These are phyloP conservation scores for Oxycera nigricornis DNA, from an alignment of 2,888 invertebrate species.

Conservation along the genomic window DNA sequence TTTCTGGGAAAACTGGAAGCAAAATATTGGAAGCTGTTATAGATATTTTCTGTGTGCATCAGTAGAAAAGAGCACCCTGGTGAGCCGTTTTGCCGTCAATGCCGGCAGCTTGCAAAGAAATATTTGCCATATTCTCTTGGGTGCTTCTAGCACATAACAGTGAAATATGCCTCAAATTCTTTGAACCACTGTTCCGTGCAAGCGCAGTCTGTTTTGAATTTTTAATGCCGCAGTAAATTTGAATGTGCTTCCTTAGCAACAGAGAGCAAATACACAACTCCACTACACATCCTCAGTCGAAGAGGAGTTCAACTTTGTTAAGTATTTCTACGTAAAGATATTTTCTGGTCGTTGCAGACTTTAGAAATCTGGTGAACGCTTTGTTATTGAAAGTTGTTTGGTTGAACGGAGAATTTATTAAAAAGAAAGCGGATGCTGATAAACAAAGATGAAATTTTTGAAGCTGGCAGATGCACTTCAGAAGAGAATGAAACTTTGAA, in stretches of 20 bases:
- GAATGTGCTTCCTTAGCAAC: neutral
- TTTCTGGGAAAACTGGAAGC: too few species aligned
- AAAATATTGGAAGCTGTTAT: too few species aligned
- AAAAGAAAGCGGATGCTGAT: too few species aligned
- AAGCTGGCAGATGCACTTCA: too few species aligned
- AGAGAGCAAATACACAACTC: neutral
- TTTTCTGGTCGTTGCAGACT: neutral
- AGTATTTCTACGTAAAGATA: neutral
- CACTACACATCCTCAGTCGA: neutral
- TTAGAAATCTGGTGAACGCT: neutral
- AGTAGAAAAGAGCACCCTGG: neutral
- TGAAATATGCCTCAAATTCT: conserved; percentile 3
- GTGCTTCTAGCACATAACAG: conserved; percentile 17
- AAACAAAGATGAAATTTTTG: too few species aligned
- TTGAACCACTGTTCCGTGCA: neutral
- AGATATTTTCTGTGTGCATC: too few species aligned
- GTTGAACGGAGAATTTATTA: neutral
- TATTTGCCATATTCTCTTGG: conserved; percentile 12
- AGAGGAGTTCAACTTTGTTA: neutral
- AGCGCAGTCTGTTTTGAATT: conserved; percentile 28
- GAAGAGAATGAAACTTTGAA: too few species aligned
- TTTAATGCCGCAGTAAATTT: conserved; percentile 27
- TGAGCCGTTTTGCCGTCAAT: neutral
- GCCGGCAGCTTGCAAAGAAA: neutral
- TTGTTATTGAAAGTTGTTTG: neutral